Conservation (phyloP, 2,113 vertebrate genomes). For the Ceuthmochares aereus region DNA sequence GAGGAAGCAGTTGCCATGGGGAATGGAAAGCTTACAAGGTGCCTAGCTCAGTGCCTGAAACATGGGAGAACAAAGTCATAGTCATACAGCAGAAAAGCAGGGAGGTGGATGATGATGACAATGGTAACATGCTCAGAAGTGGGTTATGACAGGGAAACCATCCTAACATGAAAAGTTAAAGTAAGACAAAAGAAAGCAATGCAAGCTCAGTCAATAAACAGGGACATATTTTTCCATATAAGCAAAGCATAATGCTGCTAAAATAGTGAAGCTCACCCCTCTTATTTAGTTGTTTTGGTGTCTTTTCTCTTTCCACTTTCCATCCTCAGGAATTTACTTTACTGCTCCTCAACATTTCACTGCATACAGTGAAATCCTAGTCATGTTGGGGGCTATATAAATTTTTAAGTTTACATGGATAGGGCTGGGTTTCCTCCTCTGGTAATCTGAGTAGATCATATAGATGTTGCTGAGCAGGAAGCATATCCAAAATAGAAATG, state of each 20-base stretch:
- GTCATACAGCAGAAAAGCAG: neutral
- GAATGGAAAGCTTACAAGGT: neutral
- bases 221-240: neutral
- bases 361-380: neutral
- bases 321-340: neutral
- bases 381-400: neutral
- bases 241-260: neutral
- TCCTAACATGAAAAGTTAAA: neutral
- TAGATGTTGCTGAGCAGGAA: neutral
- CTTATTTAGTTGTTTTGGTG: neutral
- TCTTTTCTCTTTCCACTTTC: neutral
- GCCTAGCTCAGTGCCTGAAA: neutral
- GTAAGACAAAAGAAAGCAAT: neutral
- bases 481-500: neutral
- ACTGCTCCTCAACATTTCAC: neutral
- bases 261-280: neutral
- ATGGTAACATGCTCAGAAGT: fast-evolving
- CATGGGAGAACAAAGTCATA: neutral
- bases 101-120: too few species aligned
- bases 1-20: neutral
- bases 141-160: neutral
- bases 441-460: neutral
- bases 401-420: neutral
- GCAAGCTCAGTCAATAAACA: neutral
- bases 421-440: neutral